Base-by-base conservation (phyloP, 2,797 vertebrate species). In the Platalea minor region DNA sequence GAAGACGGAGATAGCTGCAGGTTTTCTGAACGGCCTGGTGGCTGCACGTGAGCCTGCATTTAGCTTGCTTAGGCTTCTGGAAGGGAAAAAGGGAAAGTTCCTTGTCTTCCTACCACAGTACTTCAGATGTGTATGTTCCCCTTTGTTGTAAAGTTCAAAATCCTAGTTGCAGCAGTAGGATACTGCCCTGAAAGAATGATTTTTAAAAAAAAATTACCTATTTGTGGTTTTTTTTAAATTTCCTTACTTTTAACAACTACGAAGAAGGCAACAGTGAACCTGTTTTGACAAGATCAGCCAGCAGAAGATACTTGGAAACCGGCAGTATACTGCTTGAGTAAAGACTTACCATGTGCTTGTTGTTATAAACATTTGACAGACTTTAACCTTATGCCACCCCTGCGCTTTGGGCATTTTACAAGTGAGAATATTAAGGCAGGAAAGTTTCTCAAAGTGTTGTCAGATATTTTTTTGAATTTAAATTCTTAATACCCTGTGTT, bases 401-500 rank as follows among this genome's bases (percentile, higher is more conserved):
- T 56, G 17, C 57, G 26, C 29, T 56, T 46, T 46, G 59, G 43
- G 17, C n/a, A 41, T 76, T 79, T 79, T 70, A n/a, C 33, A 64
- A 79, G 25, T 67, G 31, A 46, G 37, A 56, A 37, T 61, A 21
- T 13, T 26, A 16, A 61, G 29, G n/a, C 12, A 26, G 23, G 24
- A 79, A 65, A 31, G 33, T 72, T 87, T 67, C 33, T 50, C 39
- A 10, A 17, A 48, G 5, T 41, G 12, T 29, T 70, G 11, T 39
- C 45, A 51, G 37, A 37, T 63, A 31, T 23, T 54, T 68, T 85
- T 85, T 76, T 0, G 2, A 33, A 23, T 26, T 17, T 53, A 54
- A 56, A 51, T n/a, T 1, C 3, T 16, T 4, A 56, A 41, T 79
- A 68, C 14, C 4, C 4, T 0, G 1, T 61, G n/a, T 33, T 81